Evolutionary conservation across 2,113 vertebrate genomes (phyloP).

Genomic region (Ochotona princeps): DNA sequence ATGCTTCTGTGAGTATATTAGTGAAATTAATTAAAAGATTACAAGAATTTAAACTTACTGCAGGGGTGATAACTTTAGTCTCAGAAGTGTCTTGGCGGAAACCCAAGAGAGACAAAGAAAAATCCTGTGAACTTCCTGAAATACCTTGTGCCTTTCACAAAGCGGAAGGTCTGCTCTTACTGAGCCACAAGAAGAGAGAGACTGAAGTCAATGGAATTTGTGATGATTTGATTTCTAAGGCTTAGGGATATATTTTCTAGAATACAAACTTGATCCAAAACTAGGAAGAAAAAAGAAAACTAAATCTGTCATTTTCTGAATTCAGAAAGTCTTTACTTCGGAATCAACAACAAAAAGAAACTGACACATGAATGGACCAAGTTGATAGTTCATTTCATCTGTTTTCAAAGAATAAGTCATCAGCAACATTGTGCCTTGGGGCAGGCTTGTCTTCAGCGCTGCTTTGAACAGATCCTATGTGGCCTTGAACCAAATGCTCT

Average conservation of each 20-base stretch:
- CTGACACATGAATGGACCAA: conserved; percentile 9
- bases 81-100: not conserved
- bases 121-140: conserved; percentile 8
- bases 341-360: not conserved
- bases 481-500: not conserved
- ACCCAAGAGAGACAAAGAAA: conserved; percentile 22
- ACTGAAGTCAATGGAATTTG: not conserved
- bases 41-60: conserved; percentile 68
- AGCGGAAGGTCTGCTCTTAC: not conserved
- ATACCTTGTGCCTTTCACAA: not conserved
- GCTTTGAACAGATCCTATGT: not conserved
- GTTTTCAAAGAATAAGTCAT: not conserved
- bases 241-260: not conserved
- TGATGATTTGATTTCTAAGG: not conserved
- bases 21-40: conserved; percentile 75
- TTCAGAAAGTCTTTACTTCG: not conserved
- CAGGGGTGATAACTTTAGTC: conserved; percentile 61
- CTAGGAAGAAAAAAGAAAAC: not conserved
- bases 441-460: not conserved
- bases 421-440: not conserved
- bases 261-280: conserved; percentile 9
- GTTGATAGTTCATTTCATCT: not conserved
- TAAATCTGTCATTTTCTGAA: not conserved
- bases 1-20: conserved; percentile 17
- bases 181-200: not conserved